A percentile compares a stretch with the other conserved stretches of the same genome.
These are phyloP conservation scores for Drosophila malerkotliana DNA, from an alignment of 1,140 invertebrate genomes.

Conservation along the genomic window DNA sequence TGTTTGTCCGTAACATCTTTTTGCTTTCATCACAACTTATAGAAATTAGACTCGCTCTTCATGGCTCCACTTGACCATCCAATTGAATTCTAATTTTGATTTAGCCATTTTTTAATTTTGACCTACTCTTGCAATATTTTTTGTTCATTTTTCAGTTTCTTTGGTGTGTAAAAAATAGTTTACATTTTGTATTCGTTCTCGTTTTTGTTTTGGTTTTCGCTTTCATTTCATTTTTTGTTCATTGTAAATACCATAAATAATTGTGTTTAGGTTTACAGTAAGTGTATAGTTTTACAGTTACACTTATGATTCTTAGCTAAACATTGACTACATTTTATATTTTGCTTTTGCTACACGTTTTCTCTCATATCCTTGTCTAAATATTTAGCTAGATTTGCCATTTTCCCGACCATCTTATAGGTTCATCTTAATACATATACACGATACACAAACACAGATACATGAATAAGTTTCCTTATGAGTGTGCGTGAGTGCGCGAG, in stretches of 20 bases:
- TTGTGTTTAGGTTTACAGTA: conserved; percentile 76
- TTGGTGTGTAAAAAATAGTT: conserved; percentile 78
- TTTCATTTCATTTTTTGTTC: conserved; percentile 11
- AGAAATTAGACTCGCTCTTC: conserved; percentile 68
- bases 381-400: conserved; percentile 68
- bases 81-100: conserved; percentile 61
- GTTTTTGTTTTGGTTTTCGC: conserved; percentile 6
- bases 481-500: conserved; percentile 11
- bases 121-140: conserved; percentile 11
- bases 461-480: conserved; percentile 36
- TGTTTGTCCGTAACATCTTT: conserved; percentile 66
- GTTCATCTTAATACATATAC: conserved; percentile 43
- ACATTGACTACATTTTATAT: conserved; percentile 78
- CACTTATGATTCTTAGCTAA: conserved; percentile 73
- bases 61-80: conserved; percentile 15
- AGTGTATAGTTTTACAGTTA: conserved; percentile 79
- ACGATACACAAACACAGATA: conserved; percentile 47
- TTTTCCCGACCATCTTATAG: conserved; percentile 23
- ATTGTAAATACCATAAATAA: conserved; percentile 79
- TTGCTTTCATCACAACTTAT: conserved; percentile 76
- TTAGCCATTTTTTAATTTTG: conserved; percentile 11
- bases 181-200: conserved; percentile 68
- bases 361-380: conserved; percentile 53
- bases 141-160: conserved; percentile 25
- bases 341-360: conserved; percentile 76